Evolutionary conservation across 2,113 vertebrate genomes (phyloP).

Genomic region (Centrocercus urophasianus): DNA sequence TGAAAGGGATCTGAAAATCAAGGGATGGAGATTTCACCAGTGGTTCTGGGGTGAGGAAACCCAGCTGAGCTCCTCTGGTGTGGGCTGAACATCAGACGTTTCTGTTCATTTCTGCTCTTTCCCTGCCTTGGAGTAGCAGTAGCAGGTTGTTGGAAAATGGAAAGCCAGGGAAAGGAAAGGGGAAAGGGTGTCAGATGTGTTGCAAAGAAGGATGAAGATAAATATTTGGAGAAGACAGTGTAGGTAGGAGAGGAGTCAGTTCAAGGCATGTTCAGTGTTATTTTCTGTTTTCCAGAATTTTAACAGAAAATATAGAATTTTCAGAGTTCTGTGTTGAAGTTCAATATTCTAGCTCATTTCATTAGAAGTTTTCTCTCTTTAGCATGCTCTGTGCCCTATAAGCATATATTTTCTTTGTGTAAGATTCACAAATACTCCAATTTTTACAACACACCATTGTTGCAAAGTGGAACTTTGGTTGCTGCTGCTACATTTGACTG

Average conservation of each 20-base stretch:
- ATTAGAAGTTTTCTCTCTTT: not conserved
- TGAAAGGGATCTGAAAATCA: not conserved
- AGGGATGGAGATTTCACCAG: not conserved
- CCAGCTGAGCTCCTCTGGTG: not conserved
- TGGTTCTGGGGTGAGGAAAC: not conserved
- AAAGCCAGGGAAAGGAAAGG: not conserved
- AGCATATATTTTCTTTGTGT: not conserved
- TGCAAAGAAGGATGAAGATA: not conserved
- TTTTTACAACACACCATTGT: not conserved
- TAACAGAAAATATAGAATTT: not conserved
- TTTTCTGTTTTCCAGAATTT: not conserved
- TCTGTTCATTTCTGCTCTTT: not conserved
- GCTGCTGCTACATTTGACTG: not conserved
- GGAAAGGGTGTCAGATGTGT: not conserved
- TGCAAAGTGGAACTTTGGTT: not conserved
- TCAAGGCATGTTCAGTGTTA: not conserved
- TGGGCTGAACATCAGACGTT: not conserved
- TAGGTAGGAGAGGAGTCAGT: not conserved
- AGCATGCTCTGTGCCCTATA: not conserved
- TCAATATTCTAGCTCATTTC: not conserved
- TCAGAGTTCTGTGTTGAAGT: not conserved
- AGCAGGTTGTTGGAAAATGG: not conserved
- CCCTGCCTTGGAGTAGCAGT: fast-evolving
- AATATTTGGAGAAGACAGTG: not conserved
- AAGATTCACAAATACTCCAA: not conserved